A percentile compares a stretch with the other conserved stretches of the same genome.
These are phyloP conservation scores for Chiloscyllium punctatum DNA, from an alignment of 2,797 vertebrate species.

Conservation along the genomic window DNA sequence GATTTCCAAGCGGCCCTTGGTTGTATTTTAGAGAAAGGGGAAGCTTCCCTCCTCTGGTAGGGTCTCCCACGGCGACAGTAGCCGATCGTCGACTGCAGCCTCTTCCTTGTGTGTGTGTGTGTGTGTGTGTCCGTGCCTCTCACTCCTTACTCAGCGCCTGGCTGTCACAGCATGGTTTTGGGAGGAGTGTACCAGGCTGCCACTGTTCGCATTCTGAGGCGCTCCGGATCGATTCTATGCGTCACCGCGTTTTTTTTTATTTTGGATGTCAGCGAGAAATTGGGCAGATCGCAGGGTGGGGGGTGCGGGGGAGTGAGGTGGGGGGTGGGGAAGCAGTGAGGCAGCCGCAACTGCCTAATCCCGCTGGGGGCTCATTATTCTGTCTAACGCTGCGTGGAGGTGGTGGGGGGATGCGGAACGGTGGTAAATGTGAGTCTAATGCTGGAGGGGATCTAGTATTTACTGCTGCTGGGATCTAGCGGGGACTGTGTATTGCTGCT, in stretches of 20 bases:
- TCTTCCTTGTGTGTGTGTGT: too few relatives aligned
- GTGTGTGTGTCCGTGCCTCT: too few relatives aligned
- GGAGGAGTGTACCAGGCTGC: neutral
- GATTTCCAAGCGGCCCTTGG: neutral
- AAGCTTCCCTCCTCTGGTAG: neutral
- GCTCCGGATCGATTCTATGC: constrained; percentile 11
- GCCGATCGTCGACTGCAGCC: neutral
- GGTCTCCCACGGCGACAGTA: neutral
- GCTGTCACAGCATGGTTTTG: neutral
- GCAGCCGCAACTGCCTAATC: too few relatives aligned
- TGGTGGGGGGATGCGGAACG: too few relatives aligned
- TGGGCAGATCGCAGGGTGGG: neutral
- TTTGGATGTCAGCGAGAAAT: neutral
- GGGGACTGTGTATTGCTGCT: too few relatives aligned
- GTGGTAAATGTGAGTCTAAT: too few relatives aligned
- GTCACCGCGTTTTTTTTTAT: neutral
- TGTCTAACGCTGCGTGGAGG: too few relatives aligned
- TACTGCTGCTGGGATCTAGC: too few relatives aligned
- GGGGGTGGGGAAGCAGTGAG: too few relatives aligned
- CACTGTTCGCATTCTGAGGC: constrained; percentile 22
- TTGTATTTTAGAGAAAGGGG: neutral
- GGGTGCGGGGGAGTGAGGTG: too few relatives aligned
- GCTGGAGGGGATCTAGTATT: too few relatives aligned
- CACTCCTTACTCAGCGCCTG: neutral
- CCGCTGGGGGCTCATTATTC: too few relatives aligned